Percentiles rank a stretch among this genome's conserved stretches.
phyloP scores from a whole-genome alignment of 2,888 invertebrate species.

The Octonoba sinensis region DNA sequence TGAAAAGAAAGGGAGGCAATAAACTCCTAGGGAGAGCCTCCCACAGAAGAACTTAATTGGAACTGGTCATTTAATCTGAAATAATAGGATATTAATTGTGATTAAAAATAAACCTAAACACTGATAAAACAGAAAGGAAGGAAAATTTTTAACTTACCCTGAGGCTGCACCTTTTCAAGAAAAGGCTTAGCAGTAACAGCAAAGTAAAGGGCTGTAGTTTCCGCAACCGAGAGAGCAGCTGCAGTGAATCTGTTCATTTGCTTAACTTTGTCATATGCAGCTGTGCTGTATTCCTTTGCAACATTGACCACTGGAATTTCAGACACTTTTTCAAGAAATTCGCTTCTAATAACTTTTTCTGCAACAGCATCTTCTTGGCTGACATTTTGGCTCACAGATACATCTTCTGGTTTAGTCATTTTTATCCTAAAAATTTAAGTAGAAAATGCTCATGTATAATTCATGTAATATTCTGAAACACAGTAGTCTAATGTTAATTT shows the following conservation, averaged over 20 bases:
- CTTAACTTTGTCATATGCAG: slow-evolving; percentile 82
- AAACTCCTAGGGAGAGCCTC: too few species aligned
- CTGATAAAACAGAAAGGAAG: too few species aligned
- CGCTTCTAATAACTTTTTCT: slow-evolving; percentile 23
- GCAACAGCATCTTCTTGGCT: slow-evolving; percentile 10
- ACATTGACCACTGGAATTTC: slow-evolving; percentile 87
- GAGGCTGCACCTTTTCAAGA: slow-evolving; percentile 78
- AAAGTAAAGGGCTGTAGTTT: slow-evolving; percentile 80
- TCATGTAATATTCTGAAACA: too few species aligned
- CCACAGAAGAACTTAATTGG: too few species aligned
- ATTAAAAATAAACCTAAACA: too few species aligned
- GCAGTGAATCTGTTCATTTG: slow-evolving; percentile 68
- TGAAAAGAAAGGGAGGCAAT: too few species aligned
- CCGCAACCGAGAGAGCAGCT: slow-evolving; percentile 70
- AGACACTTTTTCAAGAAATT: slow-evolving; percentile 81
- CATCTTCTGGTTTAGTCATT: slow-evolving; percentile 33
- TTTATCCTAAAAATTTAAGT: slow-evolving; percentile 12
- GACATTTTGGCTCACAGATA: slow-evolving; percentile 1
- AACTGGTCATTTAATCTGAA: too few species aligned
- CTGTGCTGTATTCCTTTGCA: slow-evolving; percentile 81
- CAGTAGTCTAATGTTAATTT: too few species aligned
- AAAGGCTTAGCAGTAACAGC: slow-evolving; percentile 82
- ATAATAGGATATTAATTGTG: too few species aligned
- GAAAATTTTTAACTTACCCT: slow-evolving; percentile 16
- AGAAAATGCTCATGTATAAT: too few species aligned